phyloP scores from a whole-genome alignment of 1,140 invertebrate species.

The Atta colombica region DNA sequence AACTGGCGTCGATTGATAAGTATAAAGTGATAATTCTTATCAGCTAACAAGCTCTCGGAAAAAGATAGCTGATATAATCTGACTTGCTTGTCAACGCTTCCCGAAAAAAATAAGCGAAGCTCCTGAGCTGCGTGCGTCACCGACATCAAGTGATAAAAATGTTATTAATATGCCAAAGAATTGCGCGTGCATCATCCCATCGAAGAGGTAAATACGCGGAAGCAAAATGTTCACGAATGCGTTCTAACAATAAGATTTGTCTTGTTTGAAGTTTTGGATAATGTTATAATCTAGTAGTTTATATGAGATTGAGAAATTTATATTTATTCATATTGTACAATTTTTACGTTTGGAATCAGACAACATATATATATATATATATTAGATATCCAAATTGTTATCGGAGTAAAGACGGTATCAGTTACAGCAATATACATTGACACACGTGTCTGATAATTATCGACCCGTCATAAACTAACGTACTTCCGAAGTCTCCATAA shows the following conservation, averaged over 20 bases:
- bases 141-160: background rate
- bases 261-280: background rate
- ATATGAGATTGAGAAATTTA: background rate
- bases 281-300: background rate
- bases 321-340: background rate
- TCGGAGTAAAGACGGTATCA: background rate
- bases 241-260: background rate
- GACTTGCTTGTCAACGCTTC: background rate
- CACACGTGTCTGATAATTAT: constrained; percentile 57
- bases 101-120: constrained; percentile 19
- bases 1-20: constrained; percentile 39
- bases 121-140: background rate
- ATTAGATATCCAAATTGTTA: background rate
- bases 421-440: constrained; percentile 14
- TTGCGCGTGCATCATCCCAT: background rate
- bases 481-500: constrained; percentile 63
- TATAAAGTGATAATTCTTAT: constrained; percentile 48
- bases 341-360: background rate
- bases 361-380: background rate
- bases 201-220: background rate
- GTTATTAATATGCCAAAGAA: constrained; percentile 10
- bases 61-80: constrained; percentile 31
- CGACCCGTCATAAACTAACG: constrained; percentile 52
- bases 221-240: background rate
- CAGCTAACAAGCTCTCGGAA: background rate